phyloP scores from a whole-genome alignment of 2,113 vertebrate species.

The Mohoua ochrocephala region DNA sequence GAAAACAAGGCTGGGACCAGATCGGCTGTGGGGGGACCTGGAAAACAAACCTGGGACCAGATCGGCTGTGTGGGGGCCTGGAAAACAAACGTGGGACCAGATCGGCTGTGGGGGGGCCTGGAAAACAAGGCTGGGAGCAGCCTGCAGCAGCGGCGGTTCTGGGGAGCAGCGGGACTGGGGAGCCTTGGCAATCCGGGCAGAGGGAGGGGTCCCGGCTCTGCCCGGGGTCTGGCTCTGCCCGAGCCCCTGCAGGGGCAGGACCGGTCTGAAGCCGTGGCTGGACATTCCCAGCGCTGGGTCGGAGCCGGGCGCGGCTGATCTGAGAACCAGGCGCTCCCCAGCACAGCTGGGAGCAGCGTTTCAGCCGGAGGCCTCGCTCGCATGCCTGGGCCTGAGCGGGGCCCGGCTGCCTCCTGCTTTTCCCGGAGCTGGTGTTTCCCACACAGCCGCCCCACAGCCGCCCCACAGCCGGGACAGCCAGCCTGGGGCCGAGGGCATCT shows the following conservation, averaged over 20 bases:
- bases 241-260: background rate
- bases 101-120: background rate
- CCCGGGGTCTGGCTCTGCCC: too few species aligned
- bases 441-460: background rate
- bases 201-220: rapidly evolving
- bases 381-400: background rate
- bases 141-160: background rate
- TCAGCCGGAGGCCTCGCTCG: background rate
- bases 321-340: background rate
- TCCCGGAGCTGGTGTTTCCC: background rate
- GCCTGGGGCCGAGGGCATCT: background rate
- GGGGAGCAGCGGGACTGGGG: background rate
- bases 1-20: too few species aligned
- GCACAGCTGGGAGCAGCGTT: background rate
- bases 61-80: background rate
- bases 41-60: rapidly evolving
- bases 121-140: background rate
- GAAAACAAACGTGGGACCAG: background rate
- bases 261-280: rapidly evolving
- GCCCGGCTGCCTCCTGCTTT: background rate
- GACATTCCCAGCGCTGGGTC: background rate
- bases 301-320: rapidly evolving
- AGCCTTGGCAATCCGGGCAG: rapidly evolving
- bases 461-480: background rate
- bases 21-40: background rate